These are phyloP conservation scores for Ditula angustiorana DNA, from an alignment of 2,888 invertebrate species.

Conservation along the genomic window DNA sequence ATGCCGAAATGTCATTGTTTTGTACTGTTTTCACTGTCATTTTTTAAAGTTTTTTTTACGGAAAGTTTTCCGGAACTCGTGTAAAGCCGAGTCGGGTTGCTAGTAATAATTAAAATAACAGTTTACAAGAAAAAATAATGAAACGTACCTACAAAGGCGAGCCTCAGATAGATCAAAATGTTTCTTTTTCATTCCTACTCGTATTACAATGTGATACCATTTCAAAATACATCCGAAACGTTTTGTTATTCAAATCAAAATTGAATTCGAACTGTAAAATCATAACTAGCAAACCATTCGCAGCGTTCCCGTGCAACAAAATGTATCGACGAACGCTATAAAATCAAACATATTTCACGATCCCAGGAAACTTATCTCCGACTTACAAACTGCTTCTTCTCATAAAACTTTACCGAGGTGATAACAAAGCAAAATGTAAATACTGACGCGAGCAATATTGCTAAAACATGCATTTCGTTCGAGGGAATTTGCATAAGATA, in stretches of 20 bases:
- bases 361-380: slow-evolving; percentile 5
- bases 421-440: slow-evolving; percentile 30
- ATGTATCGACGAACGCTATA: slow-evolving; percentile 15
- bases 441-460: slow-evolving; percentile 19
- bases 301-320: neutral
- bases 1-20: too few species aligned
- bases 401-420: slow-evolving; percentile 30
- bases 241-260: neutral
- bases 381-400: slow-evolving; percentile 23
- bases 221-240: neutral
- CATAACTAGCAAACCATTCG: neutral
- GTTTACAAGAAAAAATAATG: too few species aligned
- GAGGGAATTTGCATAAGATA: slow-evolving; percentile 33
- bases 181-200: too few species aligned
- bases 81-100: too few species aligned
- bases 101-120: too few species aligned
- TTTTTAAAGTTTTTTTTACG: too few species aligned
- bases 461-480: slow-evolving; percentile 34
- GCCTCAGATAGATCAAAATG: too few species aligned
- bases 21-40: too few species aligned
- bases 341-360: slow-evolving; percentile 17
- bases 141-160: too few species aligned
- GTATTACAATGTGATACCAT: too few species aligned
- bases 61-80: too few species aligned
- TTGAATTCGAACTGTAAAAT: neutral